Percentiles rank a stretch among this genome's conserved stretches.
Conservation (phyloP, 2,888 invertebrate genomes). For the Drosophila koepferae region DNA sequence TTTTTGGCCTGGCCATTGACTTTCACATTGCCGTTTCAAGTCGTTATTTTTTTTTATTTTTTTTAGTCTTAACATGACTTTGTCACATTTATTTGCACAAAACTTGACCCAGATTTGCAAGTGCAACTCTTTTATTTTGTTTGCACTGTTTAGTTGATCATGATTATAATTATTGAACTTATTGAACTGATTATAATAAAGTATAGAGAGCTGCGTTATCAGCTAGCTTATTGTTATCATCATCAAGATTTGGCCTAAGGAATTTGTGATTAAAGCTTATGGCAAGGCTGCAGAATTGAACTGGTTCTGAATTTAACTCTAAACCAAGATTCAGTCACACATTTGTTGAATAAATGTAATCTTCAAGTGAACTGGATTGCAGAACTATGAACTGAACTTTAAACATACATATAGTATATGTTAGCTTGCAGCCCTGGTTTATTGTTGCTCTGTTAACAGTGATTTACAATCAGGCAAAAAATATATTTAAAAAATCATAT, state of each 20-base stretch:
- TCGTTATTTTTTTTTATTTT: not conserved
- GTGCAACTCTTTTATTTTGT: constrained; percentile 7
- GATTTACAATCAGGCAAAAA: no score
- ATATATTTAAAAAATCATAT: no score
- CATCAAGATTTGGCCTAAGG: constrained; percentile 7
- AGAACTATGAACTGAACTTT: not conserved
- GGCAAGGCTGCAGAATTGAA: not conserved
- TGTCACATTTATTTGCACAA: constrained; percentile 28
- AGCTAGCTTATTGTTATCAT: constrained; percentile 20
- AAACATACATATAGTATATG: no score
- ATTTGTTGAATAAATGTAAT: not conserved
- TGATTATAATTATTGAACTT: no score
- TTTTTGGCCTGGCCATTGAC: constrained; percentile 28
- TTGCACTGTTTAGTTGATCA: constrained; percentile 13
- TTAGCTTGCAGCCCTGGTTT: not conserved
- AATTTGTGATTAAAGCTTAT: constrained; percentile 20
- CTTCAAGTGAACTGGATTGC: not conserved
- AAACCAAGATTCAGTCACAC: not conserved
- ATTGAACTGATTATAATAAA: constrained; percentile 28
- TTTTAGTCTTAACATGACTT: no score
- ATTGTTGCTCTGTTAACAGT: not conserved
- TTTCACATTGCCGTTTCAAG: constrained; percentile 34
- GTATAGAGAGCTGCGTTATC: constrained; percentile 28
- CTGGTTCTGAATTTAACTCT: not conserved
- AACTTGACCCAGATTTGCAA: constrained; percentile 55